A percentile compares a stretch with the other conserved stretches of the same genome.
These are phyloP conservation scores for Euplagia quadripunctaria DNA, from an alignment of 2,888 invertebrate genomes.

Conservation along the genomic window DNA sequence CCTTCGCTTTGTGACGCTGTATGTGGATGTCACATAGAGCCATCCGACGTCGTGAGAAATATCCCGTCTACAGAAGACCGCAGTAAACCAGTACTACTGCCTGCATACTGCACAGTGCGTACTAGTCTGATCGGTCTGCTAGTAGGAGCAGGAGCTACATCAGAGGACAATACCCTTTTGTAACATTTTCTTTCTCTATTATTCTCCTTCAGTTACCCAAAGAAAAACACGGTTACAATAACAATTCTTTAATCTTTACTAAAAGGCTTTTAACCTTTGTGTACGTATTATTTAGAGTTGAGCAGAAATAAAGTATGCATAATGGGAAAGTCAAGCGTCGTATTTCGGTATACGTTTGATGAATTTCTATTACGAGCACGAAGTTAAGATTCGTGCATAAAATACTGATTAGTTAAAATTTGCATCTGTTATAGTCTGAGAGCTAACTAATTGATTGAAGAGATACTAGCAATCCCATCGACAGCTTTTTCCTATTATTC, in stretches of 20 bases:
- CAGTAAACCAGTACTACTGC: too few species aligned
- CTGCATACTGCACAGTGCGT: too few species aligned
- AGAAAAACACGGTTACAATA: not conserved
- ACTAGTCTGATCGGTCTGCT: too few species aligned
- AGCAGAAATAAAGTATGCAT: slow-evolving; percentile 29
- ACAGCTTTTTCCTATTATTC: too few species aligned
- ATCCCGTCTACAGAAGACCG: too few species aligned
- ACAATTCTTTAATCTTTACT: not conserved
- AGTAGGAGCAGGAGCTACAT: too few species aligned
- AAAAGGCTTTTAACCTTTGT: slow-evolving; percentile 27
- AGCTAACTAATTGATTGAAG: not conserved
- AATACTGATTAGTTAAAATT: slow-evolving; percentile 35
- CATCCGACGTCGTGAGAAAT: too few species aligned
- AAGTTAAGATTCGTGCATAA: slow-evolving; percentile 34
- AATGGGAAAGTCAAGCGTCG: slow-evolving; percentile 29
- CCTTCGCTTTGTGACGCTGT: too few species aligned
- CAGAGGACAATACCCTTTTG: not conserved
- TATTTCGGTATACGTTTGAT: slow-evolving; percentile 37
- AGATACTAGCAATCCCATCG: not conserved
- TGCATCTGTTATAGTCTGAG: slow-evolving; percentile 5
- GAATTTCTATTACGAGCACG: slow-evolving; percentile 49
- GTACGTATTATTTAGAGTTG: slow-evolving; percentile 29
- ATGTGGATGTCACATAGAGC: too few species aligned
- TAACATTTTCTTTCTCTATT: not conserved
- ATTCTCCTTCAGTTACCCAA: not conserved